Percentiles rank a stretch among this genome's conserved stretches.
Evolutionary conservation across 1,140 invertebrate genomes (phyloP).

Genomic region (Ostrea denselamellosa): DNA sequence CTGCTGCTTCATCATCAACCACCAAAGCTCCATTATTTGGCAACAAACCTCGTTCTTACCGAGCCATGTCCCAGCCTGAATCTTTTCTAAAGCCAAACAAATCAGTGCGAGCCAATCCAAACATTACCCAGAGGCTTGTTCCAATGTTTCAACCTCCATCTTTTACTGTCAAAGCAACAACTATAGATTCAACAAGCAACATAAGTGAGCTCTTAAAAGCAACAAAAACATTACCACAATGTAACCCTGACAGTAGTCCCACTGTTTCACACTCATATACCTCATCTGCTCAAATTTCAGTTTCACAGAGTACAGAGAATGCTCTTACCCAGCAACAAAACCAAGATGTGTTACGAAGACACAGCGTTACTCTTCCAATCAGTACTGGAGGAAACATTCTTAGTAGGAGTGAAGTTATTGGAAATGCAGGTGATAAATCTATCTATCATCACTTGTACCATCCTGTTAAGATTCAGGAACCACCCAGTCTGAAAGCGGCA

Average conservation of each 20-base stretch:
- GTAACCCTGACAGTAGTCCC: neutral
- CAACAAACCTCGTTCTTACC: conserved; percentile 38
- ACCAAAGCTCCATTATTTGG: conserved; percentile 32
- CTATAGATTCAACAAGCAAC: neutral
- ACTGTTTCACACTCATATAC: conserved; percentile 1
- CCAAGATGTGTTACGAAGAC: conserved; percentile 6
- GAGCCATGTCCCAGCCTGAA: conserved; percentile 28
- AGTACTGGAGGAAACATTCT: neutral
- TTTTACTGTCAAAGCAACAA: neutral
- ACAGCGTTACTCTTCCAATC: neutral
- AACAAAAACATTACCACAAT: conserved; percentile 41
- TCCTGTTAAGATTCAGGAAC: neutral
- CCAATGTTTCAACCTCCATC: neutral
- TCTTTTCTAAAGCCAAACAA: neutral
- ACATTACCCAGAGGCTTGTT: conserved; percentile 24
- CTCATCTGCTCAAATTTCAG: neutral
- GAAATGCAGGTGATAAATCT: conserved; percentile 26
- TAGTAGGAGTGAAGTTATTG: conserved; percentile 10
- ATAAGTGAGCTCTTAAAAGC: conserved; percentile 47
- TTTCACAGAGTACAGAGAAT: neutral
- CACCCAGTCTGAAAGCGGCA: conserved; percentile 15
- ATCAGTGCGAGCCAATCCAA: neutral
- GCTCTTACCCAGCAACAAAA: neutral
- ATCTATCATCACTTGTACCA: conserved; percentile 39
- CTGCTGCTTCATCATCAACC: neutral